phyloP scores from a whole-genome alignment of 2,888 invertebrate species.

The Lochmaea capreae region DNA sequence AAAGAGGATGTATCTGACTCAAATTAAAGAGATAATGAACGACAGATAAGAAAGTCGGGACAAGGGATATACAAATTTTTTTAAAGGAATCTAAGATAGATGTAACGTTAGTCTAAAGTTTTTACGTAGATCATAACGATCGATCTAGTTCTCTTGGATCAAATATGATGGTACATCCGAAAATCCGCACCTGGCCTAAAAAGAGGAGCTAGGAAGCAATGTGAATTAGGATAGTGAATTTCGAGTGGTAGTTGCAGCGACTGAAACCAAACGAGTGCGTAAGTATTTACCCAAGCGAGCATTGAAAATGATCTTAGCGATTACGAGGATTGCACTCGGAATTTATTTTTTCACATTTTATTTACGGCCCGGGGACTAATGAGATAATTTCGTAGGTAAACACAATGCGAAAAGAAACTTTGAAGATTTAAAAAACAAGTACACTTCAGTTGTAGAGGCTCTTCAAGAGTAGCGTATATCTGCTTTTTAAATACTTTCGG shows the following conservation, averaged over 20 bases:
- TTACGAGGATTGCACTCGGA: conserved; percentile 56
- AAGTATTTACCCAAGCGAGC: conserved; percentile 56
- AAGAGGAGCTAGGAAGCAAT: conserved; percentile 51
- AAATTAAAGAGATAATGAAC: too few relatives aligned
- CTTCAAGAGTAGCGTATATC: conserved; percentile 36
- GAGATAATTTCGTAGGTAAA: conserved; percentile 46
- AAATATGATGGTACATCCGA: not conserved
- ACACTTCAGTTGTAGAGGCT: conserved; percentile 29
- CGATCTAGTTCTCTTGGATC: too few relatives aligned
- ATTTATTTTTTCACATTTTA: conserved; percentile 49
- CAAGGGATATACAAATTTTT: too few relatives aligned
- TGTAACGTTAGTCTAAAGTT: not conserved
- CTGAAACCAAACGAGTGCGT: conserved; percentile 58
- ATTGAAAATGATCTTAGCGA: conserved; percentile 54
- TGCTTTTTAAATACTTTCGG: conserved; percentile 35
- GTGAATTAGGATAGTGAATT: conserved; percentile 61
- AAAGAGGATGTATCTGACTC: too few relatives aligned
- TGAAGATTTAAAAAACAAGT: conserved; percentile 35
- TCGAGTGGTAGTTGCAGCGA: conserved; percentile 59
- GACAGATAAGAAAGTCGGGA: too few relatives aligned
- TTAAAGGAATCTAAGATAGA: not conserved
- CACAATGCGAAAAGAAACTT: conserved; percentile 41
- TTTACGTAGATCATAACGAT: too few relatives aligned
- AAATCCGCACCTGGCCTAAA: conserved; percentile 28
- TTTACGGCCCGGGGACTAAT: conserved; percentile 45